Percentiles rank a stretch among this genome's conserved stretches.
Conservation (phyloP, 2,113 vertebrate genomes). For the Sapayoa aenigma region DNA sequence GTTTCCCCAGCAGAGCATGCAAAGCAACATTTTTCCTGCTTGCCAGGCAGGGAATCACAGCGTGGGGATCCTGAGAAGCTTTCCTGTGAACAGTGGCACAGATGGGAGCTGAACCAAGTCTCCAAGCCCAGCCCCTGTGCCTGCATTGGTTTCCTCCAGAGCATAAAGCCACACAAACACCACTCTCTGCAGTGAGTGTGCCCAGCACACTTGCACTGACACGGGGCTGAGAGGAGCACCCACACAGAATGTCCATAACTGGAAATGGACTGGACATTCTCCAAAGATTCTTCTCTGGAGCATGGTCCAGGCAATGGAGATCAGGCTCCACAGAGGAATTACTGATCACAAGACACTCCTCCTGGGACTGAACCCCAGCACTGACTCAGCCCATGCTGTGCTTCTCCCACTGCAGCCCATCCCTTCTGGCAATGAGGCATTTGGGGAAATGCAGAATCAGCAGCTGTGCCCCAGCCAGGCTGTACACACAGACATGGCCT, state of each 20-base stretch:
- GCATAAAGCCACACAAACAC: background rate
- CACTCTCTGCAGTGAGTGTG: background rate
- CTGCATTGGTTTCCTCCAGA: background rate
- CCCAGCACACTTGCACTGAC: background rate
- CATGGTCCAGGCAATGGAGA: fast-evolving
- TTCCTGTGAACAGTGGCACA: background rate
- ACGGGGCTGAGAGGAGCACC: background rate
- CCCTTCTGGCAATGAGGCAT: fast-evolving
- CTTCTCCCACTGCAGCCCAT: background rate
- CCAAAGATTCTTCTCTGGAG: background rate
- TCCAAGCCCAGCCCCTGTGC: background rate
- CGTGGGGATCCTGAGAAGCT: background rate
- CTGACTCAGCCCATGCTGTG: fast-evolving
- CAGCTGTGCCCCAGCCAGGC: background rate
- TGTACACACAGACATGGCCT: background rate
- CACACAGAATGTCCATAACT: fast-evolving
- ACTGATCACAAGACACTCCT: background rate
- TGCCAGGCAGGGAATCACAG: background rate
- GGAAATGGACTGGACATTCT: background rate
- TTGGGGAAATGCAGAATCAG: background rate
- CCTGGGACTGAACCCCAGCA: background rate
- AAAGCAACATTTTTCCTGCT: background rate
- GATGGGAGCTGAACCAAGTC: background rate
- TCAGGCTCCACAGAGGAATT: background rate
- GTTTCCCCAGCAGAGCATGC: background rate